A percentile compares a stretch with the other conserved stretches of the same genome.
Evolutionary conservation across 2,888 invertebrate species (phyloP).

Genomic region (Drosophila antonietae): DNA sequence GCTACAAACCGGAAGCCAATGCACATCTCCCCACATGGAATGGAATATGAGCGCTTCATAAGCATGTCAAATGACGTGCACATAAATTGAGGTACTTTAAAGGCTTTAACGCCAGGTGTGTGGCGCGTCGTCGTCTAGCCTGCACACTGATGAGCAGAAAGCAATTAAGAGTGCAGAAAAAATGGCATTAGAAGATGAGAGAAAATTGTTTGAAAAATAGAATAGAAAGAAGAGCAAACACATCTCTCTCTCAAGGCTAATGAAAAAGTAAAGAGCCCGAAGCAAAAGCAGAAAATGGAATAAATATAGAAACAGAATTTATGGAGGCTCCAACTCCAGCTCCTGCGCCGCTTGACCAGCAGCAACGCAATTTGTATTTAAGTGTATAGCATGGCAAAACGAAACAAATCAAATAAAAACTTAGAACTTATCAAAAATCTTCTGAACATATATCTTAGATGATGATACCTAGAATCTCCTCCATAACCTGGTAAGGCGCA

Average conservation of each 20-base stretch:
- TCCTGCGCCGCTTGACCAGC: background rate
- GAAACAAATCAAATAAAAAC: background rate
- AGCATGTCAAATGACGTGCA: slow-evolving; percentile 37
- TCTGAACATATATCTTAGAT: background rate
- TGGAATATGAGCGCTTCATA: slow-evolving; percentile 34
- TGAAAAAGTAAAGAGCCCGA: background rate
- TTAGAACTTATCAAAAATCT: background rate
- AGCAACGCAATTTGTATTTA: slow-evolving; percentile 12
- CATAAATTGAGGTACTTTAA: slow-evolving; percentile 45
- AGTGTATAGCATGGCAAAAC: background rate
- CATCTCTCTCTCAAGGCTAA: background rate
- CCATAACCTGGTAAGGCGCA: slow-evolving; percentile 93
- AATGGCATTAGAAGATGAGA: background rate
- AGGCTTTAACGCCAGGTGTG: slow-evolving; percentile 22
- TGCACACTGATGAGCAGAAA: slow-evolving; percentile 16
- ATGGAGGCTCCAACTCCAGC: background rate
- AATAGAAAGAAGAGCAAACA: background rate
- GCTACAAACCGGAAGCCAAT: slow-evolving; percentile 46
- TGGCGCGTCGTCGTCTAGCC: background rate
- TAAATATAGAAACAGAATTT: background rate
- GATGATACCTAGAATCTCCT: slow-evolving; percentile 85
- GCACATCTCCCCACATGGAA: slow-evolving; percentile 5
- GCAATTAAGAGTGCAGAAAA: slow-evolving; percentile 44
- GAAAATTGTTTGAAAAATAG: background rate
- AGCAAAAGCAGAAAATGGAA: background rate